These are phyloP conservation scores for Epinephelus moara DNA, from an alignment of 2,113 vertebrate genomes.

Conservation along the genomic window DNA sequence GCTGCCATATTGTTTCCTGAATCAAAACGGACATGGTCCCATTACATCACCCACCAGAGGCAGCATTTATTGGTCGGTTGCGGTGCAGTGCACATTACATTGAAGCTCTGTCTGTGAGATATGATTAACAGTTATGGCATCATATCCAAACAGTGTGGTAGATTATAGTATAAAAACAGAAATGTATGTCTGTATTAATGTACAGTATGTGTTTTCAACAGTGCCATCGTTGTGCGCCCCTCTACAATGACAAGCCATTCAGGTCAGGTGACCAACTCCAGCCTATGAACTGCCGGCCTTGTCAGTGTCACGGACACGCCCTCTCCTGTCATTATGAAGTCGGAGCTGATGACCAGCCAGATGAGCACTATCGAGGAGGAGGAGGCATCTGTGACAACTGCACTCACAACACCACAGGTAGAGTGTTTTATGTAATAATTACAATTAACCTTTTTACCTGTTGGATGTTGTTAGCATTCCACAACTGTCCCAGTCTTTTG, in stretches of 20 bases:
- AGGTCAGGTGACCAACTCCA: conserved; percentile 87
- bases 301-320: conserved; percentile 89
- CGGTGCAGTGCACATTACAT: too few species aligned
- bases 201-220: conserved; percentile 62
- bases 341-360: conserved; percentile 85
- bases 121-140: background rate
- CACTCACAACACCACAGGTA: conserved; percentile 91
- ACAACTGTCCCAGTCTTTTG: too few species aligned
- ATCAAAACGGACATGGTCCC: too few species aligned
- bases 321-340: conserved; percentile 90
- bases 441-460: too few species aligned
- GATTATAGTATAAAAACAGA: background rate
- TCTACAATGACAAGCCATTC: conserved; percentile 94
- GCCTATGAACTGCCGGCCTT: conserved; percentile 89
- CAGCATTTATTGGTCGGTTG: too few species aligned
- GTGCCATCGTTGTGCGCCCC: conserved; percentile 89
- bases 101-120: background rate
- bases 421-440: background rate
- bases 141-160: background rate
- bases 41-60: too few species aligned
- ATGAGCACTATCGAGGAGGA: conserved; percentile 87
- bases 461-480: too few species aligned
- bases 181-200: background rate
- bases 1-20: too few species aligned
- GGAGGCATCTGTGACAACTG: conserved; percentile 92